Percentiles rank a stretch among this genome's conserved stretches.
These are phyloP conservation scores for Alcis repandata DNA, from an alignment of 2,888 invertebrate genomes.

Conservation along the genomic window DNA sequence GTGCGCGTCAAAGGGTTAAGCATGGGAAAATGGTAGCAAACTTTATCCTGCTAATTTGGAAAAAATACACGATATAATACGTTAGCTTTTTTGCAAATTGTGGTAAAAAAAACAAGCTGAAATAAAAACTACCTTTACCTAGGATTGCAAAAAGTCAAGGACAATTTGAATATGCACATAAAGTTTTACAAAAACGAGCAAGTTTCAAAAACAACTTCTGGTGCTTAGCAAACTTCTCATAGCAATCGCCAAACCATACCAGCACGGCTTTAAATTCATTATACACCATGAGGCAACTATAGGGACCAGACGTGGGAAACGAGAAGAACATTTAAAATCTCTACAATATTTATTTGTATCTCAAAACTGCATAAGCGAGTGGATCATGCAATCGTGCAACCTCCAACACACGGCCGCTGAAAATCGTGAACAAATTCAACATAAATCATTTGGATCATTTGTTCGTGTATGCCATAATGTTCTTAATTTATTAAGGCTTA, in stretches of 20 bases:
- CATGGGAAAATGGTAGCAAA: background rate
- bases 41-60: background rate
- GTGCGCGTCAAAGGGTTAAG: conserved; percentile 8
- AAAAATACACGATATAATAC: background rate
- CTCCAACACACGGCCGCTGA: conserved; percentile 41
- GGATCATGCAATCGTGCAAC: conserved; percentile 28
- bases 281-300: conserved; percentile 69
- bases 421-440: conserved; percentile 19
- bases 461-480: background rate
- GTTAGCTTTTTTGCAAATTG: background rate
- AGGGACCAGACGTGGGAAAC: conserved; percentile 71
- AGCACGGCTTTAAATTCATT: conserved; percentile 62
- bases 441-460: background rate
- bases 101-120: background rate
- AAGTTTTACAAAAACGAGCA: too few relatives aligned
- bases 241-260: background rate
- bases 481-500: too few relatives aligned
- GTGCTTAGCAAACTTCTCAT: too few relatives aligned
- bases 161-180: too few relatives aligned
- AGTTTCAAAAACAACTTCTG: too few relatives aligned
- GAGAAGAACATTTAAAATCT: conserved; percentile 72
- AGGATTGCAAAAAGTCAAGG: too few relatives aligned
- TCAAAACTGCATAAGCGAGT: conserved; percentile 65
- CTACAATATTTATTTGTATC: conserved; percentile 82
- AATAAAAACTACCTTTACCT: background rate